Base-by-base conservation (phyloP, 2,113 vertebrate species). In the Camelus dromedarius region DNA sequence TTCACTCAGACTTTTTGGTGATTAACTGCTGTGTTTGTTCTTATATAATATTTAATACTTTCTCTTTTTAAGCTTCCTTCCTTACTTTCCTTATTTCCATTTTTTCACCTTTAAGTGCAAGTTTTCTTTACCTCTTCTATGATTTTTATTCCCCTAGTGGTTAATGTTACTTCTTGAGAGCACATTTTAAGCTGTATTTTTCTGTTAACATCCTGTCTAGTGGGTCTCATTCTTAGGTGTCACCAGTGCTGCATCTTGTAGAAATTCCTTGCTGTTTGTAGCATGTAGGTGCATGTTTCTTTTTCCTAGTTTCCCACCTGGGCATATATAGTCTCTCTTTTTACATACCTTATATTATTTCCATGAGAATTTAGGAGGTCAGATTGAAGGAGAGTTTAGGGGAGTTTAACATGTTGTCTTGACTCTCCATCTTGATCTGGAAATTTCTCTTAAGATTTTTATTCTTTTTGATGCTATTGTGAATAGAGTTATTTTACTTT, bases 61-160 rank as follows among this genome's bases (percentile, higher is more conserved):
- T 93, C 38, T 88, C 67, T 81, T 94, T 96, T 96, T 96, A 89
- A 87, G 2, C 72, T 66, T 75, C 8, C 20, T 87, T 72, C 75
- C 14, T 83, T 42, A 42, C 38, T 42, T 42, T 42, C 38, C 15
- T 84, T 38, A 20, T 38, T 94, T 93, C 16, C 46, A 46, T 58
- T 92, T 66, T n/a, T 60, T 28, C 85, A 26, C 38, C 30, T 76
- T 95, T 70, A 64, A 52, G 60, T 56, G 15, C 19, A 54, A 38
- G 46, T 67, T 66, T 87, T 83, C 96, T 93, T 93, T 64, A 48
- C 76, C 42, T 88, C 70, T 8, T 56, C 52, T 69, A 42, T 80
- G 64, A 58, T 70, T 76, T 93, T 67, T 82, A 50, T 89, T 72
- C 62, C 42, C 30, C 14, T 42, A 8, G 4, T 52, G 48, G 67